phyloP scores from a whole-genome alignment of 1,140 invertebrate species.

The Microplitis mediator region DNA sequence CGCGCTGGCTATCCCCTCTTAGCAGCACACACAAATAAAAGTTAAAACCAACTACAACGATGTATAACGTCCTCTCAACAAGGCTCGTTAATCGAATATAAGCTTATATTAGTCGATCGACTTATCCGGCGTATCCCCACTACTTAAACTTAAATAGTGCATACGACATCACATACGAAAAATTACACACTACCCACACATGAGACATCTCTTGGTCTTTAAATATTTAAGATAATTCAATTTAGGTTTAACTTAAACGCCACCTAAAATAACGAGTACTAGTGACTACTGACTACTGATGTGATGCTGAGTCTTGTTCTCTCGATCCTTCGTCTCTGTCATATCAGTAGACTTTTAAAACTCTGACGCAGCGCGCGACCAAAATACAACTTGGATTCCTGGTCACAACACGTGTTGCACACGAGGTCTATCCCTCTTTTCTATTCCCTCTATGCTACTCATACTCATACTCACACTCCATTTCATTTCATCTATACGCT shows the following conservation, averaged over 20 bases:
- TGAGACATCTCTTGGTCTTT: too few relatives aligned
- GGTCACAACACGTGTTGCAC: constrained; percentile 37
- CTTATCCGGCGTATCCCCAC: too few relatives aligned
- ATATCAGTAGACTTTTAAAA: neutral
- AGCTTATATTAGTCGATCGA: too few relatives aligned
- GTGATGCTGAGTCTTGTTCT: too few relatives aligned
- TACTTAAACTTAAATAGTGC: too few relatives aligned
- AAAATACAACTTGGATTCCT: constrained; percentile 33
- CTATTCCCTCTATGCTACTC: neutral
- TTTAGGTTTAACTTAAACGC: too few relatives aligned
- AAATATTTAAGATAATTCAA: too few relatives aligned
- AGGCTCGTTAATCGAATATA: too few relatives aligned
- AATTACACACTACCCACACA: too few relatives aligned
- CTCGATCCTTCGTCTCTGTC: neutral
- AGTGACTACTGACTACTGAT: neutral
- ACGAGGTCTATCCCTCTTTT: constrained; percentile 19
- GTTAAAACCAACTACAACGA: too few relatives aligned
- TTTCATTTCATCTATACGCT: neutral
- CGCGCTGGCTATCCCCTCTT: neutral
- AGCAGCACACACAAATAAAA: neutral
- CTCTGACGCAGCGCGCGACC: constrained; percentile 22
- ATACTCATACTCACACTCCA: neutral
- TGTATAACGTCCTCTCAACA: too few relatives aligned
- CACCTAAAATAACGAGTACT: neutral
- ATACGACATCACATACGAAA: too few relatives aligned